Evolutionary conservation across 2,113 vertebrate species (phyloP), one percentile per base, ranked within the genome.

Genomic region (Brachyistius frenatus): DNA sequence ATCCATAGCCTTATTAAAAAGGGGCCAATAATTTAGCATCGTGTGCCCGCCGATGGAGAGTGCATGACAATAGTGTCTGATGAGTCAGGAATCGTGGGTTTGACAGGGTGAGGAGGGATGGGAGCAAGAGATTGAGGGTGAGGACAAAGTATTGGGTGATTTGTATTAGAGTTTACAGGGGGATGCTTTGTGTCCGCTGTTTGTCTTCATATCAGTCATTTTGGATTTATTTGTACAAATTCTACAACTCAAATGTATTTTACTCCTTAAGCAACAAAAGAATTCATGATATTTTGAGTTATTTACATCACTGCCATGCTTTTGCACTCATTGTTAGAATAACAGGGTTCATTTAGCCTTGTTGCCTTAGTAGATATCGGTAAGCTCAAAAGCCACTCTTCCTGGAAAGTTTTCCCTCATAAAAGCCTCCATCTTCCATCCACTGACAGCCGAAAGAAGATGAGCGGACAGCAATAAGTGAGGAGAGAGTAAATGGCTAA

Each of bases 1-100:
- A 93, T 93, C 92, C 91, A 93, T 92, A 93, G 86, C 73, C 92
- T 91, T 92, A 94, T 93, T 93, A 94, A 89, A 92, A 90, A 86
- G 56, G 41, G 85, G 73, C 79, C 87, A 77, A 89, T 93, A 89
- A 93, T 89, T 91, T 93, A 88, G 80, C 73, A 68, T 58, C 0
- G 10, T 56, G 70, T 31, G 37, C 55, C 50, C 2, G 67, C 67
- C 8, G 54, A 55, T 61, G 64, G 81, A 76, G 74, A 69, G 35
- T 14, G 52, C 50, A 64, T 80, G 86, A 86, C 85, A 86, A 88
- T 79, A 78, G 79, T 63, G 70, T 73, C 61, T 89, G 87, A 91
- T 93, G 91, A 93, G 86, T 89, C 88, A 91, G 88, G 86, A 52
- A 32, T 58, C 52, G 74, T 67, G 76, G 41, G 33, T 67, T 68